A percentile compares a stretch with the other conserved stretches of the same genome.
phyloP scores from a whole-genome alignment of 1,140 invertebrate genomes.

The Bombus turneri region DNA sequence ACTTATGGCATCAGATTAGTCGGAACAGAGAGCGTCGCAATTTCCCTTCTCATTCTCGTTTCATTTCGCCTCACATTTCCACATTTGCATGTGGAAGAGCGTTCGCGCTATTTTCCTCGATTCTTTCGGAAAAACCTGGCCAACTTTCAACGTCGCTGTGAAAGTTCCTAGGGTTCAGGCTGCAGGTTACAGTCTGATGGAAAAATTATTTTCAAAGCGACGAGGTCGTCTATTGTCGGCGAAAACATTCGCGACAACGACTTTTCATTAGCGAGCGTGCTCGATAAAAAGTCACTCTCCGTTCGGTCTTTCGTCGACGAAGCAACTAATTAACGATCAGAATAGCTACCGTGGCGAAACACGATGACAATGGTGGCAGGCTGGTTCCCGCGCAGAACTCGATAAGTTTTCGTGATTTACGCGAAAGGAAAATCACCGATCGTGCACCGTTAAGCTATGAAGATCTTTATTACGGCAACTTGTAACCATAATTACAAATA shows the following conservation, averaged over 20 bases:
- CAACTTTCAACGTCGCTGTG: background rate
- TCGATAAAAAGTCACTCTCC: slow-evolving; percentile 5
- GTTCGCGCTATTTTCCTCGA: background rate
- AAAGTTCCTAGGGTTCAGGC: background rate
- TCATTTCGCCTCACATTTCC: slow-evolving; percentile 18
- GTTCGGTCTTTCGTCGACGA: background rate
- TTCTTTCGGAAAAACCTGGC: slow-evolving; percentile 3
- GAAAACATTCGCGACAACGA: slow-evolving; percentile 13
- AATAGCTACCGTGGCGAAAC: background rate
- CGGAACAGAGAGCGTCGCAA: slow-evolving; percentile 11
- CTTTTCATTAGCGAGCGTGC: slow-evolving; percentile 21
- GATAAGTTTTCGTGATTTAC: background rate
- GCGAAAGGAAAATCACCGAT: background rate
- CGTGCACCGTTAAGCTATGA: too few relatives aligned
- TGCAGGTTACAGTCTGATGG: background rate
- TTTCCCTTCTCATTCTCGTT: slow-evolving; percentile 21
- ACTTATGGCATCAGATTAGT: slow-evolving; percentile 16
- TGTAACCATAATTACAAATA: too few relatives aligned
- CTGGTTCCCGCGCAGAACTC: background rate
- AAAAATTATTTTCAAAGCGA: slow-evolving; percentile 9
- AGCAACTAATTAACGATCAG: slow-evolving; percentile 30
- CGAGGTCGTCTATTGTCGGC: background rate
- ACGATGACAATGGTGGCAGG: background rate
- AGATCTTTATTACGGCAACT: background rate
- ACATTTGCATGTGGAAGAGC: slow-evolving; percentile 27